These are phyloP conservation scores for Drosophila simulans DNA, from an alignment of 1,140 invertebrate genomes.

Conservation along the genomic window DNA sequence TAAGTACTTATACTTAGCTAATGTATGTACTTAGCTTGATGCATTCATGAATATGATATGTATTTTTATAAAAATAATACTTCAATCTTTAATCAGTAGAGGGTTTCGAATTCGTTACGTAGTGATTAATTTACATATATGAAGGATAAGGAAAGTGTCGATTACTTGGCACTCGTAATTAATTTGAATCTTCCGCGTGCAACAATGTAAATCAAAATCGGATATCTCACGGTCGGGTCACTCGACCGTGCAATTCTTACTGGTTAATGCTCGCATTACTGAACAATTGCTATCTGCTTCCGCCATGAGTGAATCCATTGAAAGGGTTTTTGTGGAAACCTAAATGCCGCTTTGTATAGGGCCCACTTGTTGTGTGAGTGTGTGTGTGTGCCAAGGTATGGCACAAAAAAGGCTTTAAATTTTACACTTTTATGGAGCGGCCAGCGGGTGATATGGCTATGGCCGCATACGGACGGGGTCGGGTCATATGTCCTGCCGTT, in stretches of 20 bases:
- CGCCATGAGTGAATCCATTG: conserved; percentile 75
- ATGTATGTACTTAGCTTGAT: not conserved
- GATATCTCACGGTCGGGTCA: not conserved
- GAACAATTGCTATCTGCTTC: conserved; percentile 64
- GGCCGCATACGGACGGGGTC: conserved; percentile 8
- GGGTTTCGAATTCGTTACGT: no score
- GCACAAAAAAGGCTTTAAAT: conserved; percentile 72
- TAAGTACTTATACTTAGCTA: not conserved
- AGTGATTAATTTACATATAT: no score
- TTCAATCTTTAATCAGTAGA: not conserved
- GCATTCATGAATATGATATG: not conserved
- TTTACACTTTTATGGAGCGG: conserved; percentile 70
- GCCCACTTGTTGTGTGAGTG: conserved; percentile 66
- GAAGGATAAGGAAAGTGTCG: no score
- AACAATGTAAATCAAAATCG: conserved; percentile 2
- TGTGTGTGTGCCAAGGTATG: conserved; percentile 50
- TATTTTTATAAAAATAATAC: not conserved
- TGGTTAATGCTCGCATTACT: conserved; percentile 33
- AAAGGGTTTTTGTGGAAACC: conserved; percentile 68
- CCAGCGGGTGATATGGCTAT: not conserved
- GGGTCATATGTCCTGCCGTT: conserved; percentile 76
- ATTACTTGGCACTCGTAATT: not conserved
- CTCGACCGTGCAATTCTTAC: conserved; percentile 8
- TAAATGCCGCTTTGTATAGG: conserved; percentile 70
- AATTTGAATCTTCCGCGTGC: not conserved